Conservation (phyloP, 1,140 invertebrate genomes). For the Chironomus tepperi region DNA sequence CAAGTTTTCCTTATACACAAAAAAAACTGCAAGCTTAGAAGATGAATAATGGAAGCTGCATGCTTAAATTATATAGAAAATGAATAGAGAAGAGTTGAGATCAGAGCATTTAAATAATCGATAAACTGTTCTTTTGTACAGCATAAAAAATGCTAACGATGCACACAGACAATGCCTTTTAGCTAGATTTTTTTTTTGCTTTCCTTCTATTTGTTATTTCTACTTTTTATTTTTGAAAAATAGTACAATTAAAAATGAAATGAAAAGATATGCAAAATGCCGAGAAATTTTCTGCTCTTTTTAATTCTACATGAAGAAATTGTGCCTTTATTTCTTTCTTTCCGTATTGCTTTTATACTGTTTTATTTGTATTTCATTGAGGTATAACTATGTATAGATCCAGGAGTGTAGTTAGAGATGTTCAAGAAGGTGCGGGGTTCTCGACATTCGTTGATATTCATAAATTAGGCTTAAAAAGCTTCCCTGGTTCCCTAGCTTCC, state of each 20-base stretch:
- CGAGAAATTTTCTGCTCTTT: constrained; percentile 8
- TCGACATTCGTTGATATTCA: too few species aligned
- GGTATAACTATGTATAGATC: too few species aligned
- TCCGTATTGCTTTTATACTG: neutral
- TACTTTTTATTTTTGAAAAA: neutral
- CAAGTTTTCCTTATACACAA: too few species aligned
- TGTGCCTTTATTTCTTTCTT: neutral
- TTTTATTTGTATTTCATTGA: too few species aligned
- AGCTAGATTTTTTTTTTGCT: neutral
- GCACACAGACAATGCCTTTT: neutral
- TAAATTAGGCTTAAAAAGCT: too few species aligned
- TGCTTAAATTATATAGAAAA: too few species aligned
- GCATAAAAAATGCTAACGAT: neutral
- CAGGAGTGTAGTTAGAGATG: too few species aligned
- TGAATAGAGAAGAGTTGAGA: neutral
- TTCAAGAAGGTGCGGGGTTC: too few species aligned
- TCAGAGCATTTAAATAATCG: neutral
- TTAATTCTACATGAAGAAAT: neutral
- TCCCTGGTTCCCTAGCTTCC: too few species aligned
- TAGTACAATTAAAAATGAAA: neutral
- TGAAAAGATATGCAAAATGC: neutral
- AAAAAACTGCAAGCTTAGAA: too few species aligned
- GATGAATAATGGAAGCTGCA: neutral
- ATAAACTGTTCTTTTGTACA: constrained; percentile 9
- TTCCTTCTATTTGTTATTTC: too few species aligned